These are phyloP conservation scores for Muscicapa adusta DNA, from an alignment of 2,113 vertebrate species.

Conservation along the genomic window DNA sequence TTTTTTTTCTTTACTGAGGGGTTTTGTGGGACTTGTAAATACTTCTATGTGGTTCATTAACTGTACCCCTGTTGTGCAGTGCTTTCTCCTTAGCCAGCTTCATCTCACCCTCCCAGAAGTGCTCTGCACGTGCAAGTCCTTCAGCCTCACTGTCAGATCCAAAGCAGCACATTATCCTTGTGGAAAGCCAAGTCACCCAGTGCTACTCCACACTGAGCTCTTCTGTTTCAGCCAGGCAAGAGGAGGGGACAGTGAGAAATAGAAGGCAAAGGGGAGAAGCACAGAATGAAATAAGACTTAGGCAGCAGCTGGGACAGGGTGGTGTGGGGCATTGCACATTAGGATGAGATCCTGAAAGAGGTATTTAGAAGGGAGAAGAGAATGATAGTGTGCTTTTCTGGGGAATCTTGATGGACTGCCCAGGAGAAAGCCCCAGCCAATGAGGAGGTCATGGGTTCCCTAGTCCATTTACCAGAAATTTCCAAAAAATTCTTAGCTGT, in stretches of 20 bases:
- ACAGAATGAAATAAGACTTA: not conserved
- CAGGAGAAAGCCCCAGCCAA: not conserved
- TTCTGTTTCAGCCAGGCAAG: not conserved
- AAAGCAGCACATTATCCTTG: not conserved
- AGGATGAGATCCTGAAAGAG: not conserved
- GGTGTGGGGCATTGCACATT: rapidly evolving
- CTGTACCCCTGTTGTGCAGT: rapidly evolving
- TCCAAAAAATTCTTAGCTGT: not conserved
- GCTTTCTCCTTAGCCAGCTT: not conserved
- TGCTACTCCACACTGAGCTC: rapidly evolving
- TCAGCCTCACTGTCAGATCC: not conserved
- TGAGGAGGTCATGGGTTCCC: not conserved
- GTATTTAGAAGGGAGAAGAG: not conserved
- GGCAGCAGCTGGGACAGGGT: not conserved
- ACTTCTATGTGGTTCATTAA: not conserved
- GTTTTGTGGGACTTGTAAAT: not conserved
- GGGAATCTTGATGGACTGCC: not conserved
- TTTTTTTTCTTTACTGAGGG: not conserved
- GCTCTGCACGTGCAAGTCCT: not conserved
- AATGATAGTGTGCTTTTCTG: not conserved
- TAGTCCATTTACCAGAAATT: not conserved
- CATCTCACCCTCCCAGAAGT: not conserved
- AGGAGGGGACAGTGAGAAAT: not conserved
- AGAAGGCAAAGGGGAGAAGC: not conserved
- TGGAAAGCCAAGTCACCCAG: not conserved